These are phyloP conservation scores for Lemur catta DNA, from an alignment of 2,797 vertebrate genomes.

Conservation along the genomic window DNA sequence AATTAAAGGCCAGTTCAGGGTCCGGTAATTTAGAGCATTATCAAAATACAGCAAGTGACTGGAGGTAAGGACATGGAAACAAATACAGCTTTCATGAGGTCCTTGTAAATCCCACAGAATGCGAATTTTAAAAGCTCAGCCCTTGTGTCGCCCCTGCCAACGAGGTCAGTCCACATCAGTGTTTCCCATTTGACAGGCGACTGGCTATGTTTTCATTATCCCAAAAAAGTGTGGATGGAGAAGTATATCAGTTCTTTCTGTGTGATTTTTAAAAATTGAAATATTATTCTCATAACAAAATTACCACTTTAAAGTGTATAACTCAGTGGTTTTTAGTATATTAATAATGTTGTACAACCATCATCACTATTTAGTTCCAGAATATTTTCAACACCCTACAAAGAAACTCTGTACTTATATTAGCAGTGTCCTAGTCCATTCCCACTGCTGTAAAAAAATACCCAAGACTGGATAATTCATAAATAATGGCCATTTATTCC, in stretches of 20 bases:
- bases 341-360: neutral
- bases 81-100: constrained; percentile 41
- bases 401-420: neutral
- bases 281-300: constrained; percentile 34
- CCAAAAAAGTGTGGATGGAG: neutral
- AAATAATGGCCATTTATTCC: neutral
- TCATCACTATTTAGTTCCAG: neutral
- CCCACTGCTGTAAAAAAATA: neutral
- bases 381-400: neutral
- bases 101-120: neutral
- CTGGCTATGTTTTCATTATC: constrained; percentile 7
- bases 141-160: neutral
- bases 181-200: neutral
- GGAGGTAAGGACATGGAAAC: constrained; percentile 39
- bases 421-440: neutral
- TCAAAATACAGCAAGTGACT: constrained; percentile 58
- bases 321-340: neutral
- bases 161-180: neutral
- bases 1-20: constrained; percentile 68
- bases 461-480: neutral
- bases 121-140: constrained; percentile 10
- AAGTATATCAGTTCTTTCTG: constrained; percentile 9
- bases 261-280: neutral
- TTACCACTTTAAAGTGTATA: neutral
- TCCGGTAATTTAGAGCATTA: constrained; percentile 68